phyloP scores from a whole-genome alignment of 2,113 vertebrate genomes.

The Oncorhynchus masou region DNA sequence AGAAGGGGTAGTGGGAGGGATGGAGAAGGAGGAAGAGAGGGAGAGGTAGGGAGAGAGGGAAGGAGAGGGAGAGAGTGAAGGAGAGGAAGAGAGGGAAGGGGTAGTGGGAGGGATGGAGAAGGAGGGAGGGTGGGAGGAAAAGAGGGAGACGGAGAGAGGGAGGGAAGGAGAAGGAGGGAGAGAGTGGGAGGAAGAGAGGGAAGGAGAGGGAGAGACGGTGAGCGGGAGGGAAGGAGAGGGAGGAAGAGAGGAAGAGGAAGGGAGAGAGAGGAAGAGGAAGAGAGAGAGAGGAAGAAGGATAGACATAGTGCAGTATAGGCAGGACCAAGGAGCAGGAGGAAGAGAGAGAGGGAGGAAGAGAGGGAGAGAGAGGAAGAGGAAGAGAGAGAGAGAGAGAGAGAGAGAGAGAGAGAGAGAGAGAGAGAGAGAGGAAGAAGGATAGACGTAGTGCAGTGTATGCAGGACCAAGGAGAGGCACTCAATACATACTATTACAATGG shows the following conservation, averaged over 20 bases:
- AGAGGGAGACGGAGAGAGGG: no score
- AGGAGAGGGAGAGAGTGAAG: neutral
- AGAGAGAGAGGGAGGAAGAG: neutral
- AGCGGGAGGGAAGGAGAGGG: no score
- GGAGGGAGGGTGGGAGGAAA: no score
- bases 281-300: neutral
- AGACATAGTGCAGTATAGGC: no score
- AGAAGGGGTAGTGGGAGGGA: conserved; percentile 4
- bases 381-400: neutral
- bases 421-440: neutral
- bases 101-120: no score
- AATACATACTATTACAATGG: no score
- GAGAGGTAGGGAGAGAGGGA: neutral
- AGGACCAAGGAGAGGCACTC: no score
- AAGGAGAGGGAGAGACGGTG: no score
- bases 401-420: neutral
- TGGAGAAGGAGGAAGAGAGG: neutral
- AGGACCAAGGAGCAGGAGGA: no score
- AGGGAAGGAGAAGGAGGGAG: no score
- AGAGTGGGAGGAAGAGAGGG: neutral
- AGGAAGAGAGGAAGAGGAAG: neutral
- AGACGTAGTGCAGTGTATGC: neutral
- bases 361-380: neutral
- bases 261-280: neutral
- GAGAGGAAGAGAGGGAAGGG: no score